Evolutionary conservation across 1,140 invertebrate genomes (phyloP), one percentile per base, ranked within the genome.

Genomic region (Aethina tumida): DNA sequence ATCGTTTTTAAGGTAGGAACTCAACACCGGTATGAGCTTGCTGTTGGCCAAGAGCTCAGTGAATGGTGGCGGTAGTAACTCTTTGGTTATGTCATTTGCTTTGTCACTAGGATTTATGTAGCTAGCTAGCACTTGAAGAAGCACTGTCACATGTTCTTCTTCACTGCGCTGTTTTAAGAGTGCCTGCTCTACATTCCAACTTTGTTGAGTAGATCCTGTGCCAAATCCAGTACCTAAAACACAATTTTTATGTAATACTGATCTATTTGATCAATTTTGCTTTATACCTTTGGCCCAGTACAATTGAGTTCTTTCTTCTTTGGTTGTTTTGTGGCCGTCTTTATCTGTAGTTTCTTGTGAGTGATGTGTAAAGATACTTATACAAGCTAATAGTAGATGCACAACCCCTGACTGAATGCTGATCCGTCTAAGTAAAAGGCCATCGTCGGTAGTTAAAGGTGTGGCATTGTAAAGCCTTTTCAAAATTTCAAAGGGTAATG

Each of bases 161-260:
- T 96, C 89, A 44, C 82, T 84, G 29, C 79, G 76, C 59, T 94
- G 89, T 7, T 87, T 69, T 30, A 88, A 59, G n/a, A 96, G 61
- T 15, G 89, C 89, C 53, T 93, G 85, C 53, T 95, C 90, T 6
- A 95, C 87, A 63, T 97, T 92, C 92, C 92, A 97, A 17, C 84
- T 87, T 53, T 94, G 91, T 36, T 88, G 82, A 2, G 89, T 96
- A 1, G 88, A 93, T 1, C 93, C 93, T 0, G 91, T 94, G 8
- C 92, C 93, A 63, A 94, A 97, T 3, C 93, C 93, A 1, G 91
- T 92, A 5, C 80, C 57, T 57, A 19, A 35, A 32, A 29, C 34
- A n/a, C n/a, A n/a, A n/a, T n/a, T n/a, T n/a, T n/a, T n/a, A n/a
- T n/a, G n/a, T 21, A 4, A 21, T 9, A 20, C 20, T 21, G 6